Base-by-base conservation (phyloP, 2,113 vertebrate genomes). In the Alces alces region DNA sequence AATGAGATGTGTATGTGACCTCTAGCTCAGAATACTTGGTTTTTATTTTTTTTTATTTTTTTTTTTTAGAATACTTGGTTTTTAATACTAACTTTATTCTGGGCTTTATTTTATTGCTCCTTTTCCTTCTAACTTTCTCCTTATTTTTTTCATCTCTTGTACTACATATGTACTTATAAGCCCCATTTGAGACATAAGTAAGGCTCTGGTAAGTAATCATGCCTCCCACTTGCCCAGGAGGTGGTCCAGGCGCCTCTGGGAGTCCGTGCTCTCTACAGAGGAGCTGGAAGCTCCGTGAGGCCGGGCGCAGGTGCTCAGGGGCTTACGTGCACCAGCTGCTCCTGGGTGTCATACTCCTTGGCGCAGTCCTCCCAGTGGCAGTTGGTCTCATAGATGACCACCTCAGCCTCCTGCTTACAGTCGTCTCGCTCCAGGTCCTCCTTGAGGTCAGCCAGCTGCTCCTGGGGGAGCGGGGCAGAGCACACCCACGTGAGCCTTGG, bases 361-460 rank as follows among this genome's bases (percentile, higher is more conserved):
- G 98, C 98, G 95, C 99, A 99, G 96, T 99, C 99, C 97, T 99
- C 99, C 99, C 99, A 99, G 98, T 99, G 99, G 98, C 99, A 99
- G 98, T 99, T 99, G 27, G 99, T 99, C 98, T 99, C 99, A 33
- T 99, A 99, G 97, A 99, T 98, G 98, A 99, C 99, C 98, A 99
- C 99, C 97, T 99, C 99, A 0, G 99, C 99, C 98, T 99, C 99
- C 98, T 99, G 99, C 97, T 99, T 99, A 96, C 99, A 99, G 98
- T 99, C 99, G 5, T 99, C 99, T 96, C 99, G 99, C 98, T 99
- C 99, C 98, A 99, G 98, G 97, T 99, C 99, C 96, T 99, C 99
- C 96, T 99, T 99, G 98, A 99, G 98, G 98, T 99, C 99, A 73
- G 99, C 99, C 96, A 99, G 98, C 45, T 99, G 99, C 84, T 99